These are phyloP conservation scores for Adelosebastes latens DNA, from an alignment of 2,797 vertebrate species.

Conservation along the genomic window DNA sequence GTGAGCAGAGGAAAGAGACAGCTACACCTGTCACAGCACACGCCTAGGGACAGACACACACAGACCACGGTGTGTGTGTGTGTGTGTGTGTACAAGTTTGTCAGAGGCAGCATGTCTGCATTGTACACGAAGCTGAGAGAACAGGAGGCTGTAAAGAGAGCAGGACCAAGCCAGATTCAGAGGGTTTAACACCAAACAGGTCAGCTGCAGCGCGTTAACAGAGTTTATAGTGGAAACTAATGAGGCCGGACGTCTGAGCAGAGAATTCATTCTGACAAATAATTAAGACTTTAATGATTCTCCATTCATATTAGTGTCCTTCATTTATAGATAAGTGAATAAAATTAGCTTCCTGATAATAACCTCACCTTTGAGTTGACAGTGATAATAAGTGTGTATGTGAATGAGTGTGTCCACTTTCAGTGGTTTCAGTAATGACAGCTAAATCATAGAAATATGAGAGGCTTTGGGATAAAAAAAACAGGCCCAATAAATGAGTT, in stretches of 20 bases:
- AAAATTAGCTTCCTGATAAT: conserved; percentile 75
- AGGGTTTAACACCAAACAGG: conserved; percentile 37
- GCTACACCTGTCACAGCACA: conserved; percentile 82
- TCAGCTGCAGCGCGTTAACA: not conserved
- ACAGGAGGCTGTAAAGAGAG: conserved; percentile 29
- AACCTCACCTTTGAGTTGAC: conserved; percentile 72
- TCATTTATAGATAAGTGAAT: conserved; percentile 70
- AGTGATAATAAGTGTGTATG: conserved; percentile 58
- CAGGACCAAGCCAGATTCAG: conserved; percentile 4
- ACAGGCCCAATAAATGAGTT: conserved; percentile 68
- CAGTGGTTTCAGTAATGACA: conserved; percentile 59
- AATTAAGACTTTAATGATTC: conserved; percentile 73
- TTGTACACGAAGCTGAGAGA: conserved; percentile 31
- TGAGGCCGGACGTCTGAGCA: conserved; percentile 56
- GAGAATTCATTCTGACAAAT: conserved; percentile 62
- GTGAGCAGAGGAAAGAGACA: conserved; percentile 78
- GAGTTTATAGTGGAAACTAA: conserved; percentile 46
- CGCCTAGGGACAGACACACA: conserved; percentile 69
- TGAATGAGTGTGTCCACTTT: conserved; percentile 44
- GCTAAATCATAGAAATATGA: conserved; percentile 77
- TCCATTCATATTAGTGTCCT: conserved; percentile 62
- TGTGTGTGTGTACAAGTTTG: conserved; percentile 54
- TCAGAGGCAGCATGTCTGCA: conserved; percentile 44
- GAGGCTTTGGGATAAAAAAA: conserved; percentile 63
- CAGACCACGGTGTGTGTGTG: conserved; percentile 37